Percentiles rank a stretch among this genome's conserved stretches.
phyloP scores from a whole-genome alignment of 2,888 invertebrate genomes.

The Eupithecia exiguata region DNA sequence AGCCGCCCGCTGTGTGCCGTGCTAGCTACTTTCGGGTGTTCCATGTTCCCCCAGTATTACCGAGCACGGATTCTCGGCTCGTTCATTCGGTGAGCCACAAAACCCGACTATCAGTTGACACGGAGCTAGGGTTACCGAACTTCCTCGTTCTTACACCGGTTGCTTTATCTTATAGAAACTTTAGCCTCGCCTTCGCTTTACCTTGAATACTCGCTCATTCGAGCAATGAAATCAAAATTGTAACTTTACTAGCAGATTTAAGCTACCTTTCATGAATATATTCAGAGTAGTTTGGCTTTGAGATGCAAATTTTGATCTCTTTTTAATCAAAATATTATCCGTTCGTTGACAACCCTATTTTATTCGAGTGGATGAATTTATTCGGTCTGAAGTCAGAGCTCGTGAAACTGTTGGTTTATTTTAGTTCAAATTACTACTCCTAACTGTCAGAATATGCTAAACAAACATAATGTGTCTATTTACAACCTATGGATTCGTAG shows the following conservation, averaged over 20 bases:
- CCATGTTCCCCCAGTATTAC: conserved; percentile 69
- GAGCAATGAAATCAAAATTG: conserved; percentile 53
- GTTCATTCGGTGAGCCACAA: conserved; percentile 72
- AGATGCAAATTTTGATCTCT: conserved; percentile 67
- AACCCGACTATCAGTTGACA: conserved; percentile 70
- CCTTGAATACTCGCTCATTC: conserved; percentile 35
- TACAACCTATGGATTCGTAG: not conserved
- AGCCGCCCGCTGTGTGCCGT: conserved; percentile 51
- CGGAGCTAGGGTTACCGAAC: conserved; percentile 57
- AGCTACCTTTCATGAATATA: conserved; percentile 55
- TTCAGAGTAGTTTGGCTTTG: conserved; percentile 59
- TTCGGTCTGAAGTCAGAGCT: conserved; percentile 24
- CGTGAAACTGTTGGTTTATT: conserved; percentile 24
- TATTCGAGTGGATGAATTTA: conserved; percentile 36
- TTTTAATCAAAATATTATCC: conserved; percentile 64
- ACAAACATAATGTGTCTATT: conserved; percentile 6
- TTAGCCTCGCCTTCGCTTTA: conserved; percentile 18
- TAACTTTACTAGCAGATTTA: conserved; percentile 48
- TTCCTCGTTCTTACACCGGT: conserved; percentile 27
- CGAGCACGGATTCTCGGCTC: conserved; percentile 70
- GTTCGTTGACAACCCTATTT: conserved; percentile 49
- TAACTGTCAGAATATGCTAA: not conserved
- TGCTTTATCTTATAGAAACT: conserved; percentile 30
- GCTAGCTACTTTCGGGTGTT: conserved; percentile 63
- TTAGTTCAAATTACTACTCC: conserved; percentile 10